Conservation (phyloP, 37 sponge, comb jelly and placozoan species). For the Halisarca cf. caerulea region DNA sequence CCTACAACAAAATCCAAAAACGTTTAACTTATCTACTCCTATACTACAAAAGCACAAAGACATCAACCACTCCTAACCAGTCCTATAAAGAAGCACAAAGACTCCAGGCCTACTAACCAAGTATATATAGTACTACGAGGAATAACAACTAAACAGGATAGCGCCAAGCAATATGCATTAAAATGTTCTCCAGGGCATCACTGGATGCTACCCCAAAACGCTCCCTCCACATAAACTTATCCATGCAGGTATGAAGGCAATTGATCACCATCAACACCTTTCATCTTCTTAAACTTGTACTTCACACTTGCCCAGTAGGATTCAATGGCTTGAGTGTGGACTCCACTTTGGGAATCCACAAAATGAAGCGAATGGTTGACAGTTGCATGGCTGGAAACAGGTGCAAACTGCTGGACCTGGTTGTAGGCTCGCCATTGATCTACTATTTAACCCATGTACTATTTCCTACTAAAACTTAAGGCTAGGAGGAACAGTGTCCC, state of each 20-base stretch:
- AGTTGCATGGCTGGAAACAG: constrained; percentile 30
- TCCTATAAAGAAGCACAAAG: no score
- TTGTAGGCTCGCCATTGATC: constrained; percentile 65
- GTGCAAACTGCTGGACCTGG: constrained; percentile 21
- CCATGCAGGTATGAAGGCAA: not conserved
- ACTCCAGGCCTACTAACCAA: no score
- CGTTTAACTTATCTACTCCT: no score
- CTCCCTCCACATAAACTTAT: constrained; percentile 22
- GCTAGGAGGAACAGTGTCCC: no score
- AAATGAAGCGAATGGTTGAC: constrained; percentile 69
- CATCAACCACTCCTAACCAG: no score
- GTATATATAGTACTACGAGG: no score
- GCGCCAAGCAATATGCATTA: not conserved
- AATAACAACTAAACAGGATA: no score
- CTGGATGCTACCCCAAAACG: not conserved
- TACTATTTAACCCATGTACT: no score
- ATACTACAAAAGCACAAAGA: no score
- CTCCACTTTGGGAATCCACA: constrained; percentile 56
- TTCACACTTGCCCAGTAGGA: constrained; percentile 69
- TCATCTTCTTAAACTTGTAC: constrained; percentile 41
- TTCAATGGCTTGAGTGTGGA: constrained; percentile 71
- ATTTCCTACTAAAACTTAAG: no score
- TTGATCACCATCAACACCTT: not conserved
- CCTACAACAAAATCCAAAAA: no score
- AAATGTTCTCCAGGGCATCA: not conserved